phyloP scores from a whole-genome alignment of 2,888 invertebrate species.

The Nemapogon koenigi region DNA sequence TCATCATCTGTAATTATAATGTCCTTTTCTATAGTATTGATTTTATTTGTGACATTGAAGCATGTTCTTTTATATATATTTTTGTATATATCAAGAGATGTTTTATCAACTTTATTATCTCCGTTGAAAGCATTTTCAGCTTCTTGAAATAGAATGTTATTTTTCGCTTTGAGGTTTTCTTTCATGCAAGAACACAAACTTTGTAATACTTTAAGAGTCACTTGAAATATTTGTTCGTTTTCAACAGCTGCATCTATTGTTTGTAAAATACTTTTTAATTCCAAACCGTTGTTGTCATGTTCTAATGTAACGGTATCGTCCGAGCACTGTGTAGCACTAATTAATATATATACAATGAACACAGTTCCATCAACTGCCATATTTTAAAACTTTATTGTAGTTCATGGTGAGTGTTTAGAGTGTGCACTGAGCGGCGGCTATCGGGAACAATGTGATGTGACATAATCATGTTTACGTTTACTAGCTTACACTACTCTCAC shows the following conservation, averaged over 20 bases:
- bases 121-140: slow-evolving; percentile 20
- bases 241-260: slow-evolving; percentile 34
- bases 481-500: too few relatives aligned
- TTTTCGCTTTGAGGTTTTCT: slow-evolving; percentile 28
- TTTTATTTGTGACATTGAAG: slow-evolving; percentile 22
- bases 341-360: too few relatives aligned
- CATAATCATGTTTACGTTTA: too few relatives aligned
- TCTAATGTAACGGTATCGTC: too few relatives aligned
- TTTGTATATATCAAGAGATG: slow-evolving; percentile 30
- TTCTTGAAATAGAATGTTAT: slow-evolving; percentile 20
- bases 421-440: too few relatives aligned
- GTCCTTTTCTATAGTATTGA: slow-evolving; percentile 19
- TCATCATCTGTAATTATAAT: neutral
- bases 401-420: too few relatives aligned
- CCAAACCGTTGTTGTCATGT: too few relatives aligned
- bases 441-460: too few relatives aligned
- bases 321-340: too few relatives aligned
- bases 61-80: slow-evolving; percentile 44
- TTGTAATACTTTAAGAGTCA: slow-evolving; percentile 38
- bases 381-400: too few relatives aligned
- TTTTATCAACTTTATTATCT: slow-evolving; percentile 18
- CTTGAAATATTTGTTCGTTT: slow-evolving; percentile 35
- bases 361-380: too few relatives aligned
- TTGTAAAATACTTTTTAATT: slow-evolving; percentile 34
- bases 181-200: slow-evolving; percentile 43